Conservation (phyloP, 2,113 vertebrate genomes). For the Megatriorchis doriae region DNA sequence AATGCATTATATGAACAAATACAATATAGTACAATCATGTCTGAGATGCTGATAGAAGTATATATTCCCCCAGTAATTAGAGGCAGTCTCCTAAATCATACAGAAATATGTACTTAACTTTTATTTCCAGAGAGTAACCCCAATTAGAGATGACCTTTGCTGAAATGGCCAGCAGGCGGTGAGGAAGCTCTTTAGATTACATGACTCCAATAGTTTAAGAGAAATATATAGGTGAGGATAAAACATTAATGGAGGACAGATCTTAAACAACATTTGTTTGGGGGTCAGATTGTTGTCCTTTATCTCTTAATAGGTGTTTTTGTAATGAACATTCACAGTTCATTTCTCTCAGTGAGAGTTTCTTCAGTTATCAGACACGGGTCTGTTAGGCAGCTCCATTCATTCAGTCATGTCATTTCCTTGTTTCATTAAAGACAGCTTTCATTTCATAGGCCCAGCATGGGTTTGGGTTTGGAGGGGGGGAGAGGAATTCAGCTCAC, state of each 20-base stretch:
- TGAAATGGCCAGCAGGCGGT: neutral
- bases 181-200: neutral
- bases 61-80: neutral
- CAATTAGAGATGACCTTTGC: neutral
- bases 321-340: slow-evolving; percentile 11
- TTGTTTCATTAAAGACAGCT: slow-evolving; percentile 37
- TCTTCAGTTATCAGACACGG: neutral
- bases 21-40: neutral
- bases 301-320: neutral
- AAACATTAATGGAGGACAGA: neutral
- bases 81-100: neutral
- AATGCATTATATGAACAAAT: neutral
- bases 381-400: slow-evolving; percentile 1
- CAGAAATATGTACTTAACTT: neutral
- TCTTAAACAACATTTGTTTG: neutral
- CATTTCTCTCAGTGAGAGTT: slow-evolving; percentile 28
- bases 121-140: neutral
- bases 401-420: neutral
- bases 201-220: neutral
- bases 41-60: neutral
- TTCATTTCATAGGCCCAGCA: slow-evolving; percentile 38
- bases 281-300: neutral
- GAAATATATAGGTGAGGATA: neutral
- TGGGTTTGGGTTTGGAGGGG: neutral
- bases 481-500: neutral